Evolutionary conservation across 2,113 vertebrate species (phyloP).

Genomic region (Rhineura floridana): DNA sequence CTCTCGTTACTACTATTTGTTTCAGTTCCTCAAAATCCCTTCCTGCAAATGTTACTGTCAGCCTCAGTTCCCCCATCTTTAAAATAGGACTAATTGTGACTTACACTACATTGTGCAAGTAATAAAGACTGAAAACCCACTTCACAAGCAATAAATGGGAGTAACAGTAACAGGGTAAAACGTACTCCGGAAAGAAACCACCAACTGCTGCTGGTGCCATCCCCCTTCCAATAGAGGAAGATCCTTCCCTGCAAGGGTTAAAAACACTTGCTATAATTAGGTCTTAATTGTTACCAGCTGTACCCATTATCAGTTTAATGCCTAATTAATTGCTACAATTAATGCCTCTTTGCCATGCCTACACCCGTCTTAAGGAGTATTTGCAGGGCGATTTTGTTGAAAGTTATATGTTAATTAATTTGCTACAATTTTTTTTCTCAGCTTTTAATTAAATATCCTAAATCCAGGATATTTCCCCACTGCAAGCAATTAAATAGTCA

Average conservation of each 20-base stretch:
- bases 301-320: conserved; percentile 79
- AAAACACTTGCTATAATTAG: conserved; percentile 75
- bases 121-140: background rate
- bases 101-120: background rate
- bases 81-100: background rate
- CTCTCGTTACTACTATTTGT: too few relatives aligned
- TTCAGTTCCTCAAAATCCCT: too few relatives aligned
- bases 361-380: conserved; percentile 67
- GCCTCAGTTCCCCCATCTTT: background rate
- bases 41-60: background rate
- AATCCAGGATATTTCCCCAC: background rate
- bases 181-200: background rate
- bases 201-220: background rate
- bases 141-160: background rate
- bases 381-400: conserved; percentile 70
- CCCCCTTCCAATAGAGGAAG: conserved; percentile 39
- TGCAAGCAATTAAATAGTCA: conserved; percentile 49
- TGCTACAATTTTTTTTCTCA: conserved; percentile 50
- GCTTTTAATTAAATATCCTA: conserved; percentile 60
- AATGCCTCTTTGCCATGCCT: conserved; percentile 70
- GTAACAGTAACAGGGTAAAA: too few relatives aligned
- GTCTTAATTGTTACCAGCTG: conserved; percentile 80
- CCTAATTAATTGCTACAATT: conserved; percentile 82
- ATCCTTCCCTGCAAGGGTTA: conserved; percentile 64
- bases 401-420: conserved; percentile 76